phyloP scores from a whole-genome alignment of 2,113 vertebrate species.

The Falcunculus frontatus region DNA sequence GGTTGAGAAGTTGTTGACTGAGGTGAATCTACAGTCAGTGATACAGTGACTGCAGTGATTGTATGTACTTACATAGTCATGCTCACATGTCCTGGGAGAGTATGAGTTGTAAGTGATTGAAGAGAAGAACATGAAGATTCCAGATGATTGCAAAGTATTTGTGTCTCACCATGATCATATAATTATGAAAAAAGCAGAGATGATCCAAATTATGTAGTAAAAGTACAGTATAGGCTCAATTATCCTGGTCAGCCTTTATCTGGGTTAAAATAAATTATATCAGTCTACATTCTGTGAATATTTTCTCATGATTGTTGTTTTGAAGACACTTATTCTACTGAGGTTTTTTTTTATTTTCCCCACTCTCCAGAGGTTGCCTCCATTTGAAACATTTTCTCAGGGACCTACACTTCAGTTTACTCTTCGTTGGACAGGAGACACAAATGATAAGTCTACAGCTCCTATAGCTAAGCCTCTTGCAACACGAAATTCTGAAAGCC shows the following conservation, averaged over 20 bases:
- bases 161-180: neutral
- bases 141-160: neutral
- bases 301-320: neutral
- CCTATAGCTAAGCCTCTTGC: constrained; percentile 93
- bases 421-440: constrained; percentile 93
- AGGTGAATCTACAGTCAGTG: neutral
- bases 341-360: neutral
- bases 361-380: constrained; percentile 85
- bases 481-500: constrained; percentile 91
- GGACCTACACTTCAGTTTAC: constrained; percentile 98
- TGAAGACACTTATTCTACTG: neutral
- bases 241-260: neutral
- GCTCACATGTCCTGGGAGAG: neutral
- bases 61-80: neutral
- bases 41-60: neutral
- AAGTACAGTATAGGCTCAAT: neutral
- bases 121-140: neutral
- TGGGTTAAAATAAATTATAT: neutral
- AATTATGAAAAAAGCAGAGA: neutral
- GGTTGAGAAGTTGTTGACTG: neutral
- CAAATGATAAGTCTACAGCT: constrained; percentile 89
- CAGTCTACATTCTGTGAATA: neutral
- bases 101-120: neutral
- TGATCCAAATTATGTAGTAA: neutral
- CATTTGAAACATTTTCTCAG: constrained; percentile 99